These are phyloP conservation scores for Odontocerum albicorne DNA, from an alignment of 2,888 invertebrate species.

Conservation along the genomic window DNA sequence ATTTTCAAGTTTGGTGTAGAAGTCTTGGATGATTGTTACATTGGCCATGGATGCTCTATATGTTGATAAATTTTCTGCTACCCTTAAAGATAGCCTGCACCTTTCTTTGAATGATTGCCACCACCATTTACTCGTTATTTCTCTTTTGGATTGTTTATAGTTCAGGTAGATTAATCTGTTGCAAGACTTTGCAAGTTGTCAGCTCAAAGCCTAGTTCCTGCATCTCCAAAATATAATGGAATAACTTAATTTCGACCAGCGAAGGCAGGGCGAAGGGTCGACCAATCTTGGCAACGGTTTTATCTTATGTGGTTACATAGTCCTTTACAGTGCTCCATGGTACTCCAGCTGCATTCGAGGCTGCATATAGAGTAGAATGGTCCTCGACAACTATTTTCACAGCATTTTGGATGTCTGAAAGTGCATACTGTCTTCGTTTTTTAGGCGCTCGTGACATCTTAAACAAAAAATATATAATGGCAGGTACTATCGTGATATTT, in stretches of 20 bases:
- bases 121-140: slow-evolving; percentile 33
- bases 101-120: slow-evolving; percentile 7
- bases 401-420: neutral
- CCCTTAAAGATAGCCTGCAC: slow-evolving; percentile 30
- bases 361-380: slow-evolving; percentile 3
- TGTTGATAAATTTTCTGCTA: slow-evolving; percentile 26
- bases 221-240: slow-evolving; percentile 19
- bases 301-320: slow-evolving; percentile 4
- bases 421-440: slow-evolving; percentile 6
- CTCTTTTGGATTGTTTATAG: slow-evolving; percentile 20
- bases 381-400: slow-evolving; percentile 1
- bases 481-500: slow-evolving; percentile 3
- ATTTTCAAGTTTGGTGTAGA: slow-evolving; percentile 31
- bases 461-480: neutral
- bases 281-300: slow-evolving; percentile 4
- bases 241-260: neutral
- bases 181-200: slow-evolving; percentile 23
- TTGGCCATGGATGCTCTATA: slow-evolving; percentile 27
- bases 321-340: slow-evolving; percentile 14
- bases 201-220: slow-evolving; percentile 4
- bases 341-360: slow-evolving; percentile 9
- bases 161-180: slow-evolving; percentile 21
- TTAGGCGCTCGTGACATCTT: neutral
- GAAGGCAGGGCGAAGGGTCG: slow-evolving; percentile 3
- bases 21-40: slow-evolving; percentile 23